Evolutionary conservation across 2,113 vertebrate species (phyloP).

Genomic region (Chaetorhynchus papuensis): DNA sequence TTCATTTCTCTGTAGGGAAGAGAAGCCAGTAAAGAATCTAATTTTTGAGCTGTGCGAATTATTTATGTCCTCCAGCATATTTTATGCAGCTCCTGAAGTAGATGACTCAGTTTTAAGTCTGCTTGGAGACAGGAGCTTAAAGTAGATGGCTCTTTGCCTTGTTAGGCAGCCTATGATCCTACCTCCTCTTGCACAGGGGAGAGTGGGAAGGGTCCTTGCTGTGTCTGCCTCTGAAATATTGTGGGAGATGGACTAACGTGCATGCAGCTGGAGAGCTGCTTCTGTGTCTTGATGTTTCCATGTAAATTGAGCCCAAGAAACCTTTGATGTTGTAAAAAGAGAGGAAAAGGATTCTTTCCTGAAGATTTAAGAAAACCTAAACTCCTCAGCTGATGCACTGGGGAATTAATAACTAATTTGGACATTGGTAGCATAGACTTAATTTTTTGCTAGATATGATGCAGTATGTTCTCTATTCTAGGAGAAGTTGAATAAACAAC

Average conservation of each 20-base stretch:
- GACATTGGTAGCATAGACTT: background rate
- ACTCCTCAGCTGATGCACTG: background rate
- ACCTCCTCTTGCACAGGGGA: background rate
- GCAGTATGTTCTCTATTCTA: background rate
- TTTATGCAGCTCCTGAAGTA: background rate
- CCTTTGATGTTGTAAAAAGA: background rate
- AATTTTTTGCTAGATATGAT: background rate
- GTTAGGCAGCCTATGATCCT: background rate
- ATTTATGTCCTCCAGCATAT: constrained; percentile 25
- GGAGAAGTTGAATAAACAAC: background rate
- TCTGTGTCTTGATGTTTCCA: background rate
- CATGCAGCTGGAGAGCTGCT: background rate
- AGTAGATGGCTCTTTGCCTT: background rate
- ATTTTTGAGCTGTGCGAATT: background rate
- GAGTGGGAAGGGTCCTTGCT: background rate
- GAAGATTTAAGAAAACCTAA: background rate
- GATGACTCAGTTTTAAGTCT: constrained; percentile 28
- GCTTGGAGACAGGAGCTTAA: background rate
- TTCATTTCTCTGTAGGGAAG: background rate
- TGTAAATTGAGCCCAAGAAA: background rate
- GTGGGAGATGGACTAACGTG: background rate
- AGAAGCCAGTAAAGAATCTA: background rate
- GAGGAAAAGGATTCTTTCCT: background rate
- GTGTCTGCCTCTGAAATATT: background rate
- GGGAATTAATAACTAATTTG: background rate